phyloP scores from a whole-genome alignment of 2,888 invertebrate genomes.

The Mythimna vitellina region DNA sequence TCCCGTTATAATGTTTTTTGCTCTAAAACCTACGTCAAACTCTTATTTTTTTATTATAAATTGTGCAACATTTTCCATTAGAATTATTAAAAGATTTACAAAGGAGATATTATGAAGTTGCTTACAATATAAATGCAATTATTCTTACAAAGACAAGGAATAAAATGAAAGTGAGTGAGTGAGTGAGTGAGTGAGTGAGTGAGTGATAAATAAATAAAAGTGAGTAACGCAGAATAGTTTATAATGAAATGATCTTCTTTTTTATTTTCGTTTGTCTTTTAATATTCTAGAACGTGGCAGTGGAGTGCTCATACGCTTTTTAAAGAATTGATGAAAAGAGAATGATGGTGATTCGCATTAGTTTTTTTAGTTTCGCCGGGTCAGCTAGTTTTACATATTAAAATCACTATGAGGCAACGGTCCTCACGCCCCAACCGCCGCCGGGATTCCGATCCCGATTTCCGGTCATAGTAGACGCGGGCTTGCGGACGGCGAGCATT shows the following conservation, averaged over 20 bases:
- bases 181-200: not conserved
- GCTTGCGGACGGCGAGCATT: too few species aligned
- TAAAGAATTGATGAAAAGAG: too few species aligned
- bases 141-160: constrained; percentile 9
- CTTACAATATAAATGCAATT: constrained; percentile 25
- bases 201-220: not conserved
- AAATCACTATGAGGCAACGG: too few species aligned
- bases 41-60: not conserved
- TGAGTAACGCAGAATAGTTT: not conserved
- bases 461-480: too few species aligned
- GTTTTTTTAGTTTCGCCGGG: too few species aligned
- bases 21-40: too few species aligned
- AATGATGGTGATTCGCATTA: too few species aligned
- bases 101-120: constrained; percentile 4
- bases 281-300: too few species aligned
- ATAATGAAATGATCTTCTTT: constrained; percentile 6
- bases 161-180: not conserved
- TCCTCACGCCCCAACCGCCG: too few species aligned
- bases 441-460: too few species aligned
- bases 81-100: constrained; percentile 4
- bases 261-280: not conserved
- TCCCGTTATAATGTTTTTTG: not conserved
- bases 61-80: constrained; percentile 14
- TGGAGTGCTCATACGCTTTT: too few species aligned
- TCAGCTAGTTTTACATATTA: not conserved